Percentiles rank a stretch among this genome's conserved stretches.
These are phyloP conservation scores for Lepidochitona cinerea DNA, from an alignment of 2,888 invertebrate genomes.

Conservation along the genomic window DNA sequence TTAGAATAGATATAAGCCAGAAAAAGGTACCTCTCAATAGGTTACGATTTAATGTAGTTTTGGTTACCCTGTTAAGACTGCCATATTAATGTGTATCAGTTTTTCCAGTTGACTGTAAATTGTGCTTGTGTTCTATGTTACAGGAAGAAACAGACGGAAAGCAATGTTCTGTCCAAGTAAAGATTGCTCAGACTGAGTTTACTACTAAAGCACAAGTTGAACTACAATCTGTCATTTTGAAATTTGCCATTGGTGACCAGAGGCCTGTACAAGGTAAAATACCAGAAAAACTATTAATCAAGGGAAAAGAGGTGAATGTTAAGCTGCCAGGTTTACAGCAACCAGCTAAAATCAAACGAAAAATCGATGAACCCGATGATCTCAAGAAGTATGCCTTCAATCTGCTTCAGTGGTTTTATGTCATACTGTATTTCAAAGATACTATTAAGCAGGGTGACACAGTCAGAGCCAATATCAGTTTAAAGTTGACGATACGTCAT, in stretches of 20 bases:
- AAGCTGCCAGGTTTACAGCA: background rate
- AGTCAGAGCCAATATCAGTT: slow-evolving; percentile 1
- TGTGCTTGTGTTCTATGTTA: no score
- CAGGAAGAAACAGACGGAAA: no score
- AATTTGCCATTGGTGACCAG: background rate
- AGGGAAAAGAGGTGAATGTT: background rate
- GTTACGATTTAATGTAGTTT: no score
- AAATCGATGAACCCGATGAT: slow-evolving; percentile 13
- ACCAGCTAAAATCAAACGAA: background rate
- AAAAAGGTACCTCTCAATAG: no score
- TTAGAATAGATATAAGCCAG: no score
- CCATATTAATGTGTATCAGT: no score
- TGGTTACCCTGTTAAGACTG: no score
- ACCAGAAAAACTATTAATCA: background rate
- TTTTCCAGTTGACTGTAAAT: no score
- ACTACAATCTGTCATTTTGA: background rate
- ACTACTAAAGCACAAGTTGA: no score
- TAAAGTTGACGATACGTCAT: slow-evolving; percentile 18
- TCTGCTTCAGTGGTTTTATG: slow-evolving; percentile 2
- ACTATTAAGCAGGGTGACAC: slow-evolving; percentile 17
- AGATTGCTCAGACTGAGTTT: no score
- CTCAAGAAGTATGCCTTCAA: slow-evolving; percentile 9
- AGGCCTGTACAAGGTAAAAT: background rate
- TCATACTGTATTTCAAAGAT: slow-evolving; percentile 10
- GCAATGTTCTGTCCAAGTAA: no score